phyloP scores from a whole-genome alignment of 2,113 vertebrate genomes.

The Rhombomys opimus region DNA sequence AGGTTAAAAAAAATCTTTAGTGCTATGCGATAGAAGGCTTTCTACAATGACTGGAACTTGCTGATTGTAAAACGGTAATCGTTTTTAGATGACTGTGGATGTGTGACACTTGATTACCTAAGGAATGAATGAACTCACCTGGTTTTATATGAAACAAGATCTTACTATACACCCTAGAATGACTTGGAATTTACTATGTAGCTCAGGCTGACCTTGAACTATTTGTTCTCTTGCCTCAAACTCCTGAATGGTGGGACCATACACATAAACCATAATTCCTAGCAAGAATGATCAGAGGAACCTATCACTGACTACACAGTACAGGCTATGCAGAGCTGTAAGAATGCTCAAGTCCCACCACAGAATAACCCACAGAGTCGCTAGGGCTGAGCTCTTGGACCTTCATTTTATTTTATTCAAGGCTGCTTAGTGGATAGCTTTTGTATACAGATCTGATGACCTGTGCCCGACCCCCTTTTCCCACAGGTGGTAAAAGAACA shows the following conservation, averaged over 20 bases:
- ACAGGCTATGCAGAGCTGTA: background rate
- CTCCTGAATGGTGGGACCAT: background rate
- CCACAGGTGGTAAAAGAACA: background rate
- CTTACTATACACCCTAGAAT: background rate
- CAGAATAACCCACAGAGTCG: slow-evolving; percentile 10
- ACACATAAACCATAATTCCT: background rate
- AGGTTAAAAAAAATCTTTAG: slow-evolving; percentile 61
- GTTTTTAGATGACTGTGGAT: background rate
- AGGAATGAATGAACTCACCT: background rate
- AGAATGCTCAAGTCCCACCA: background rate
- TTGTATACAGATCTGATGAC: background rate
- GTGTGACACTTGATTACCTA: slow-evolving; percentile 29
- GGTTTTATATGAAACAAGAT: background rate
- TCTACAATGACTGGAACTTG: slow-evolving; percentile 35
- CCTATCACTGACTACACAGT: background rate
- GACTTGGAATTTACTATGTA: background rate
- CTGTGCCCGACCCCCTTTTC: background rate
- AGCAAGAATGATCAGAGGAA: background rate
- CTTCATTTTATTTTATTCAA: background rate
- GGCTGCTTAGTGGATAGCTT: background rate
- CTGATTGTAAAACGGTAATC: background rate
- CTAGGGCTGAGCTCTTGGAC: background rate
- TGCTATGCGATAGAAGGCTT: slow-evolving; percentile 33
- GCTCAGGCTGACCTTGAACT: background rate
- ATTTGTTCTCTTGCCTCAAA: background rate